Evolutionary conservation across 2,113 vertebrate genomes (phyloP), one percentile per base, ranked within the genome.

Genomic region (Oxygymnocypris stewartii): DNA sequence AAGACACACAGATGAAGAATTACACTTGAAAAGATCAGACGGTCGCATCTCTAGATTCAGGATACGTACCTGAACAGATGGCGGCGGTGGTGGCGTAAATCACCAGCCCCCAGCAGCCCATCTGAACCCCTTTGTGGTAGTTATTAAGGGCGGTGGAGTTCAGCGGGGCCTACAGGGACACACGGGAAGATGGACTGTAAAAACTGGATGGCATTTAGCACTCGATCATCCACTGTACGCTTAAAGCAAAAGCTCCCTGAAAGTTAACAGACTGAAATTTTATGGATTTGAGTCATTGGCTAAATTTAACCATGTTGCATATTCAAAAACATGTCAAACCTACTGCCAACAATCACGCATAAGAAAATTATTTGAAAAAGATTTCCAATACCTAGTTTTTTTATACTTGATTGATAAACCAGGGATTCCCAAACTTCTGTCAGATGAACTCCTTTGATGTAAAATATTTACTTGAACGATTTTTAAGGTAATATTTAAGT

Each of bases 91-190:
- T 93, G 76, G 98, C 98, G 16, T 99, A 99, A 59, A 98, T 96
- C n/a, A 98, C 97, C 88, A 99, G 93, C 0, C 97, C 98, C 98
- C 98, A 98, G 90, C 97, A 99, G 14, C 98, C 98, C 97, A 98
- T 99, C 94, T 99, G 98, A 82, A 99, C 97, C 0, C 98, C 98
- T 10, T 89, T 94, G 3, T 97, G 96, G 88, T 99, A 99, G 90
- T 94, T 96, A 0, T 95, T 95, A 80, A 97, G 92, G 9, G 92
- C 91, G 0, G 97, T 98, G 0, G 97, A 98, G 91, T 99, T 99
- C 0, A 89, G 93, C 67, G 95, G 89, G 25, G 95, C 97, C 98
- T 99, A 84, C 35, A 80, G 44, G 63, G 42, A 40, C 44, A 40
- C 0, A 40, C 18, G 2, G 20, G 9, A 31, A 37, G 4, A 40